Evolutionary conservation across 2,113 vertebrate genomes (phyloP), one percentile per base, ranked within the genome.

Genomic region (Actenoides hombroni): DNA sequence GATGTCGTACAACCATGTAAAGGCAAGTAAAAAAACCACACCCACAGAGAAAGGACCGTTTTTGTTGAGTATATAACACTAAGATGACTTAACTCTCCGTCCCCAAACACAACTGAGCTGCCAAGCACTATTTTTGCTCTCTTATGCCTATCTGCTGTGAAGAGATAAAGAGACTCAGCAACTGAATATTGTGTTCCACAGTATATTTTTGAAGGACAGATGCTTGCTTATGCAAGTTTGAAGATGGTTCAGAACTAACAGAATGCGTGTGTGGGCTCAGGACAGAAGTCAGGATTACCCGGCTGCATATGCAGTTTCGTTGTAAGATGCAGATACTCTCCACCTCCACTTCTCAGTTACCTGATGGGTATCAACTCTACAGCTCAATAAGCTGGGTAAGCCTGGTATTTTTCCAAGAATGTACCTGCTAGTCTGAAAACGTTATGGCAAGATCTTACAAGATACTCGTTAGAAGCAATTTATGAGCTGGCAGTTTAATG

Each of bases 101-200:
- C 68, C 76, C 51, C 42, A 94, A 56, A 75, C 60, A 71, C 35
- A 46, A 75, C 26, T 0, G 2, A 74, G 88, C 33, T 75, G 79
- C 86, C 86, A 94, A 88, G 79, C 73, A 24, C 88, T 95, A 88
- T 92, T 96, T 97, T 94, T 85, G 94, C n/a, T 78, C 76, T 77
- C 83, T 83, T 88, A 76, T 67, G 65, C 54, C 75, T 81, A 83
- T 83, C 93, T 88, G 93, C 64, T 88, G 35, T 13, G 48, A 94
- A 68, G 86, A 96, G 92, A 94, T 94, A 96, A 93, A 90, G 78
- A 84, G 68, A 51, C 80, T 86, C 83, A 13, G 69, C 69, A 75
- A 67, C 18, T 2, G 71, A 96, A 90, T 90, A 83, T 16, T 86
- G 90, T 67, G 75, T 94, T 94, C 94, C 94, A 88, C 20, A 23